A percentile compares a stretch with the other conserved stretches of the same genome.
Conservation (phyloP, 2,113 vertebrate genomes). For the Spheniscus mendiculus region DNA sequence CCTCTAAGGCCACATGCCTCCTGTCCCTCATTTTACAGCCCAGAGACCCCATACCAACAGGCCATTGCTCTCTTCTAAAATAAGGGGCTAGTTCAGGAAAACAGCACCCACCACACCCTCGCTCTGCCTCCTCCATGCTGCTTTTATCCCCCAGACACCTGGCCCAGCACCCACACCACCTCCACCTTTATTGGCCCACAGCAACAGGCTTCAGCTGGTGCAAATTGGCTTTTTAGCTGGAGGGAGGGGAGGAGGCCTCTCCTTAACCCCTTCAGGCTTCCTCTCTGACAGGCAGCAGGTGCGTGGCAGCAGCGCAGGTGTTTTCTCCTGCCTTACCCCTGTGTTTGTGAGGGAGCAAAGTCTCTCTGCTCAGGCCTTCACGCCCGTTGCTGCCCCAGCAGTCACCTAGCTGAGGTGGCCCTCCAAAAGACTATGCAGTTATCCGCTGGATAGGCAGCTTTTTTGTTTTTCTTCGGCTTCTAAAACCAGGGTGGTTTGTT, state of each 20-base stretch:
- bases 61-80: neutral
- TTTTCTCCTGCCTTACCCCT: too few species aligned
- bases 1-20: neutral
- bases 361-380: neutral
- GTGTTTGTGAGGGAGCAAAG: too few species aligned
- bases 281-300: neutral
- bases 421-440: neutral
- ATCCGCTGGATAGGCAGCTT: too few species aligned
- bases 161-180: accelerated
- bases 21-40: neutral
- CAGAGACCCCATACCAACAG: accelerated
- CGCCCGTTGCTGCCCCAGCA: neutral
- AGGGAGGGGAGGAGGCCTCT: neutral
- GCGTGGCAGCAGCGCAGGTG: too few species aligned
- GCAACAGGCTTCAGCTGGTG: neutral
- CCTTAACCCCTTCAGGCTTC: too few species aligned
- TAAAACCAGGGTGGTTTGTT: neutral
- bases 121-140: accelerated
- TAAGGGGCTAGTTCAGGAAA: accelerated
- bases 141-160: too few species aligned
- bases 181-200: too few species aligned
- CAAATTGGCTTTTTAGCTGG: too few species aligned
- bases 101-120: neutral
- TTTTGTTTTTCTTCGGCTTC: neutral
- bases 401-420: neutral